Percentiles rank a stretch among this genome's conserved stretches.
phyloP scores from a whole-genome alignment of 2,888 invertebrate species.

The Yponomeuta plumbellus region DNA sequence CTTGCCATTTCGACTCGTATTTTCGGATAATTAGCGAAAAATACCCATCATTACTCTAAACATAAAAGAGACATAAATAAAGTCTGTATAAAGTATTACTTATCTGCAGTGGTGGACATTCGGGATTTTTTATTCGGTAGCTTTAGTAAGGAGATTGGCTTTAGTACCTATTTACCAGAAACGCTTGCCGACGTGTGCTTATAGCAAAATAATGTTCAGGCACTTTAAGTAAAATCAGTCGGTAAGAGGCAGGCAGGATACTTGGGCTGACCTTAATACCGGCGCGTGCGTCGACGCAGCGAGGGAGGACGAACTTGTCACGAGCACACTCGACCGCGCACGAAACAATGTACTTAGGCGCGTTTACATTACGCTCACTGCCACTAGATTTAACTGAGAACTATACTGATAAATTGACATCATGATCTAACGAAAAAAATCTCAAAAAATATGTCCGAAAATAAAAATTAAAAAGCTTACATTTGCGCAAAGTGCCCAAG shows the following conservation, averaged over 20 bases:
- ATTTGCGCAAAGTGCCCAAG: too few species aligned
- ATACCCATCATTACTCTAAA: slow-evolving; percentile 4
- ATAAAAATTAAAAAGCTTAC: too few species aligned
- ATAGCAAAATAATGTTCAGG: neutral
- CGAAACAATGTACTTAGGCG: neutral
- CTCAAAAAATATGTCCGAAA: too few species aligned
- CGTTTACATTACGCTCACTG: neutral
- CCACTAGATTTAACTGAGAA: neutral
- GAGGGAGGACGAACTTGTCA: slow-evolving; percentile 14
- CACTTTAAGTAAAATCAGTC: neutral
- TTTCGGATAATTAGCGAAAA: slow-evolving; percentile 19
- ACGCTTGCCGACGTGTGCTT: too few species aligned
- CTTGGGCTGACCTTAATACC: slow-evolving; percentile 8
- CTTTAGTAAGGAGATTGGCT: too few species aligned
- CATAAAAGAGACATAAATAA: too few species aligned
- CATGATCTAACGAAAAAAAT: too few species aligned
- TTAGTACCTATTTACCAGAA: too few species aligned
- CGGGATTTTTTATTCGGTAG: too few species aligned
- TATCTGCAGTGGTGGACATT: too few species aligned
- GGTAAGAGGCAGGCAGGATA: neutral
- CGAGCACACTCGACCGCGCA: neutral
- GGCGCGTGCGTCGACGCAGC: slow-evolving; percentile 9
- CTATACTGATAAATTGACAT: neutral
- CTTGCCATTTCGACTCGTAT: slow-evolving; percentile 10
- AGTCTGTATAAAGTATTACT: too few species aligned